Evolutionary conservation across 2,797 vertebrate genomes (phyloP), one percentile per base, ranked within the genome.

Genomic region (Sternarchorhynchus goeldii): DNA sequence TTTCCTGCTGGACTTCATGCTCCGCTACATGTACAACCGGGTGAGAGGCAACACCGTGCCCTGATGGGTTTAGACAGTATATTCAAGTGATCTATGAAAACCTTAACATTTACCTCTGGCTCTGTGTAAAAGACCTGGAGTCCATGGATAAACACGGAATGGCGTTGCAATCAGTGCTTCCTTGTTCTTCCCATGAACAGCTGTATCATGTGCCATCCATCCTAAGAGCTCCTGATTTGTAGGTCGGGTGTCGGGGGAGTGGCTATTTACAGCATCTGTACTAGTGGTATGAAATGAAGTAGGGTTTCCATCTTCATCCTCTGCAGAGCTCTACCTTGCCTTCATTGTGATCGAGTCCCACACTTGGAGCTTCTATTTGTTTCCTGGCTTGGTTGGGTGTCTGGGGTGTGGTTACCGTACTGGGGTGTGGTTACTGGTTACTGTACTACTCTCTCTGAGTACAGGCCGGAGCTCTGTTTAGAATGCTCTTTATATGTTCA

Each of bases 1-100:
- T 65, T 99, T 99, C 91, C 92, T 99, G 66, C 92, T 99, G 93
- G 97, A 99, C 90, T 99, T 99, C 88, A 99, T 99, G 97, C 95
- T 99, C 87, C 90, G 93, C 69, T 99, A 95, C 90, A 99, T 99
- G 97, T 94, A 91, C 85, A 81, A 67, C 34, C 88, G 88, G 92
- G 93, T 94, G 70, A 88, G 89, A 17, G 50, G n/a, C n/a, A 8
- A 8, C 41, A 8, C 10, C 10, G 41, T 6, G 0, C 41, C 7
- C 2, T 45, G 7, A 45, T 7, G 0, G 41, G 41, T 8, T 45
- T 45, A 45, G 10, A 10, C 41, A 8, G 41, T 4, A 36, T 36
- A 36, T 36, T 7, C 34, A 4, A 36, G 34, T 36, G 34, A 36
- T 36, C 34, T 36, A 4, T 36, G 3, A 25, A 36, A 36, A 36